These are phyloP conservation scores for Triops cancriformis DNA, from an alignment of 1,140 invertebrate species.

Conservation along the genomic window DNA sequence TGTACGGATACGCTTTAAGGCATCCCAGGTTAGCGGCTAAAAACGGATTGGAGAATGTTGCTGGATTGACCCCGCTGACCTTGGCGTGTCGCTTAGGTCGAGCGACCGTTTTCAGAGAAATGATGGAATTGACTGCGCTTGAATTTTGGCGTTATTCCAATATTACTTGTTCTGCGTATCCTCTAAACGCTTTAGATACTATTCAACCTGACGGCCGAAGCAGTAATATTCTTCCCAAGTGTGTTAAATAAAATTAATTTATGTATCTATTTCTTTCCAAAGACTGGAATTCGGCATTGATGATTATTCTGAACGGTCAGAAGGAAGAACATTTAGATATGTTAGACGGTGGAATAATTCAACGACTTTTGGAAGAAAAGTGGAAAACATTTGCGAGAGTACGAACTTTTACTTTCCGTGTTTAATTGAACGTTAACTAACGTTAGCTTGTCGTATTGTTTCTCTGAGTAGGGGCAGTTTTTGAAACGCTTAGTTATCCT, in stretches of 20 bases:
- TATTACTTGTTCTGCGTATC: slow-evolving; percentile 97
- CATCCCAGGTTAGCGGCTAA: slow-evolving; percentile 87
- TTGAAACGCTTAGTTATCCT: slow-evolving; percentile 79
- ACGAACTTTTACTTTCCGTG: slow-evolving; percentile 35
- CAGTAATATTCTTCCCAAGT: slow-evolving; percentile 54
- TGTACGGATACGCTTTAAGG: slow-evolving; percentile 94
- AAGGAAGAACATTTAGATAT: slow-evolving; percentile 98
- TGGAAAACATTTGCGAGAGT: slow-evolving; percentile 98
- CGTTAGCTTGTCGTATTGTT: slow-evolving; percentile 12
- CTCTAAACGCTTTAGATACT: slow-evolving; percentile 90
- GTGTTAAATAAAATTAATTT: slow-evolving; percentile 2
- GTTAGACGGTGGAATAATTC: slow-evolving; percentile 96
- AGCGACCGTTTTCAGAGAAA: slow-evolving; percentile 92
- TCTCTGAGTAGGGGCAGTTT: slow-evolving; percentile 66
- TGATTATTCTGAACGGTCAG: slow-evolving; percentile 93
- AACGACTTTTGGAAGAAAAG: slow-evolving; percentile 92
- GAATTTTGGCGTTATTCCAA: slow-evolving; percentile 99
- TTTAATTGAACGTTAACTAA: background rate
- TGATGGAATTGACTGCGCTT: slow-evolving; percentile 88
- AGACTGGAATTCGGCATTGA: slow-evolving; percentile 98
- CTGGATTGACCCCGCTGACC: slow-evolving; percentile 89
- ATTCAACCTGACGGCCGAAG: slow-evolving; percentile 85
- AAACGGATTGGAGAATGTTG: slow-evolving; percentile 74
- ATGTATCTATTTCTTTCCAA: slow-evolving; percentile 14
- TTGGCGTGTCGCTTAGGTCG: slow-evolving; percentile 91